Evolutionary conservation across 2,797 vertebrate genomes (phyloP).

Genomic region (Botia almorhae): DNA sequence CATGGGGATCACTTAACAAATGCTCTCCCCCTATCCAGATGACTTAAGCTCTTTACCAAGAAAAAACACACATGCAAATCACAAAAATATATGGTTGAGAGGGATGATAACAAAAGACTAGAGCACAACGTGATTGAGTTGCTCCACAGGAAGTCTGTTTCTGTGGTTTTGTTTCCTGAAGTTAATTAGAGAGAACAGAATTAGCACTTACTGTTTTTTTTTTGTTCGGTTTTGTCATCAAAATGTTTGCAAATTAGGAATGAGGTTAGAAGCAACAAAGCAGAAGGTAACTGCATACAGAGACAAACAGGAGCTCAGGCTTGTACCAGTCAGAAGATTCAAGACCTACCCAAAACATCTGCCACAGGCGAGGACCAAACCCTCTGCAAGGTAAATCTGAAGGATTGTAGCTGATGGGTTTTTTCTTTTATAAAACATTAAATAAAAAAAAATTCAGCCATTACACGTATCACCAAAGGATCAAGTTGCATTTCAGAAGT

Average conservation of each 20-base stretch:
- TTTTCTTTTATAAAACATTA: not conserved
- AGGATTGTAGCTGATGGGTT: not conserved
- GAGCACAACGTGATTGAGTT: constrained; percentile 6
- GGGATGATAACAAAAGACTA: constrained; percentile 12
- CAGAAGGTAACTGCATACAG: not conserved
- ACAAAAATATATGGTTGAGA: constrained; percentile 34
- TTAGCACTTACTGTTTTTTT: constrained; percentile 7
- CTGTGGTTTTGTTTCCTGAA: constrained; percentile 43
- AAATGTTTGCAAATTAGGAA: constrained; percentile 14
- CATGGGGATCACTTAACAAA: constrained; percentile 72
- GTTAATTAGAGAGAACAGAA: constrained; percentile 45
- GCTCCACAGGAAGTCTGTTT: not conserved
- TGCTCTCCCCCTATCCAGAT: constrained; percentile 66
- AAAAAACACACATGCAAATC: constrained; percentile 52
- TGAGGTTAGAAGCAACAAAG: not conserved
- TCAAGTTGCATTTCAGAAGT: not conserved
- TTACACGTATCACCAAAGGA: not conserved
- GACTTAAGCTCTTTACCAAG: constrained; percentile 69
- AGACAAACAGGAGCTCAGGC: not conserved
- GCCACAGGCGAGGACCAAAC: not conserved
- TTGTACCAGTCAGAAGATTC: not conserved
- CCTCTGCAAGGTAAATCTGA: not conserved
- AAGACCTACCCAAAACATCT: constrained; percentile 30
- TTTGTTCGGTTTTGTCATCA: constrained; percentile 12
- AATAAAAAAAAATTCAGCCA: not conserved